A percentile compares a stretch with the other conserved stretches of the same genome.
phyloP scores from a whole-genome alignment of 2,888 invertebrate genomes.

The Dasysyrphus albostriatus region DNA sequence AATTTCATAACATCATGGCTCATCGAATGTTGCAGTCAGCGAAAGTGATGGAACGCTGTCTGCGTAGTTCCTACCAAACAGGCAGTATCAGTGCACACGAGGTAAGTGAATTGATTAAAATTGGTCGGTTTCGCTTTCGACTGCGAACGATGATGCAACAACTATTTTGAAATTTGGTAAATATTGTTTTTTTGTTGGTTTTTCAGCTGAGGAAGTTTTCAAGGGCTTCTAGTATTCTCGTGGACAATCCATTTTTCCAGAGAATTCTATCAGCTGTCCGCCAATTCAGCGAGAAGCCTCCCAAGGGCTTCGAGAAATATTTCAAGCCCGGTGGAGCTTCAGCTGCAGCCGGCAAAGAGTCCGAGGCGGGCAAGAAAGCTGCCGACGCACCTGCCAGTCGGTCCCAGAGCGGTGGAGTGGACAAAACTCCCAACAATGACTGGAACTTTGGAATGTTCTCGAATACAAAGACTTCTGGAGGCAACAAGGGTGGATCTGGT shows the following conservation, averaged over 20 bases:
- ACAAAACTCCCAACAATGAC: slow-evolving; percentile 82
- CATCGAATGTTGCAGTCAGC: slow-evolving; percentile 86
- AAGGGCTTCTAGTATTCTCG: slow-evolving; percentile 51
- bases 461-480: slow-evolving; percentile 79
- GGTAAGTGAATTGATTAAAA: slow-evolving; percentile 78
- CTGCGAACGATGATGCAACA: slow-evolving; percentile 74
- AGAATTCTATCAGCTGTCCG: slow-evolving; percentile 80
- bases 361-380: slow-evolving; percentile 78
- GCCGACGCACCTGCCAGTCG: slow-evolving; percentile 81
- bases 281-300: slow-evolving; percentile 90
- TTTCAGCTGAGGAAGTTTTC: slow-evolving; percentile 57
- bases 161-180: slow-evolving; percentile 24
- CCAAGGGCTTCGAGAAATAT: slow-evolving; percentile 97
- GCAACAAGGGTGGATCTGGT: slow-evolving; percentile 83
- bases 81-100: slow-evolving; percentile 82
- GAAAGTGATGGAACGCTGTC: slow-evolving; percentile 85
- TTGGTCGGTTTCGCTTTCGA: not conserved
- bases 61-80: slow-evolving; percentile 81
- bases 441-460: slow-evolving; percentile 88
- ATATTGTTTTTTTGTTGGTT: slow-evolving; percentile 1
- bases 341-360: slow-evolving; percentile 81
- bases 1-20: slow-evolving; percentile 84
- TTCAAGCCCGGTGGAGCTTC: slow-evolving; percentile 87
- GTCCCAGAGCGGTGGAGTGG: slow-evolving; percentile 81
- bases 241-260: slow-evolving; percentile 79